Evolutionary conservation across 2,888 invertebrate genomes (phyloP).

Genomic region (Drosophila picticornis): DNA sequence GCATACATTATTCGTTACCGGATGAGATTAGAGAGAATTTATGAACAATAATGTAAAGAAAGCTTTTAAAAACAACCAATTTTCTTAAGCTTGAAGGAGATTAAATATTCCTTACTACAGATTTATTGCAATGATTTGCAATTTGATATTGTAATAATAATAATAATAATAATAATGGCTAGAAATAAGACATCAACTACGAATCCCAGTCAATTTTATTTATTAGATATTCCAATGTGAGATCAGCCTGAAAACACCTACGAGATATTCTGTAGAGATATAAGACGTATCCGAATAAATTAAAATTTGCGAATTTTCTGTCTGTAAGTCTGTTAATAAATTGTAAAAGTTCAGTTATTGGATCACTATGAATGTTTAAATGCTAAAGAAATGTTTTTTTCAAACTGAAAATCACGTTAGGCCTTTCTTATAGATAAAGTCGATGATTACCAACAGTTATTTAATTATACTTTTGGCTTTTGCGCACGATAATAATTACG

Average conservation of each 20-base stretch:
- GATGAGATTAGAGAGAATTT: neutral
- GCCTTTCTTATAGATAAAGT: neutral
- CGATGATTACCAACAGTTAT: conserved; percentile 14
- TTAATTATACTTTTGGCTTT: conserved; percentile 30
- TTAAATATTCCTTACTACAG: neutral
- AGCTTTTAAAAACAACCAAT: neutral
- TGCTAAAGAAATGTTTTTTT: conserved; percentile 1
- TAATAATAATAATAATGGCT: neutral
- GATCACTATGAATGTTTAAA: neutral
- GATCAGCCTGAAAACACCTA: neutral
- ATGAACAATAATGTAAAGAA: neutral
- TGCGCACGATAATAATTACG: conserved; percentile 29
- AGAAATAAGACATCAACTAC: neutral
- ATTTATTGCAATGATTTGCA: neutral
- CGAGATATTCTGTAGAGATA: neutral
- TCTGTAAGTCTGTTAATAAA: too few relatives aligned
- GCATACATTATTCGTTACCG: conserved; percentile 2
- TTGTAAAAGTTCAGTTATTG: neutral
- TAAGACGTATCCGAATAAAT: neutral
- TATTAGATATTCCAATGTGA: neutral
- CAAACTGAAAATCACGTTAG: conserved; percentile 13
- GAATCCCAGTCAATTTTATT: neutral
- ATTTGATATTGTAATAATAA: neutral
- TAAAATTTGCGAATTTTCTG: neutral
- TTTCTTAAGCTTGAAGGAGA: neutral